phyloP scores from a whole-genome alignment of 1,140 invertebrate genomes.

The Matsumurasca onukii region DNA sequence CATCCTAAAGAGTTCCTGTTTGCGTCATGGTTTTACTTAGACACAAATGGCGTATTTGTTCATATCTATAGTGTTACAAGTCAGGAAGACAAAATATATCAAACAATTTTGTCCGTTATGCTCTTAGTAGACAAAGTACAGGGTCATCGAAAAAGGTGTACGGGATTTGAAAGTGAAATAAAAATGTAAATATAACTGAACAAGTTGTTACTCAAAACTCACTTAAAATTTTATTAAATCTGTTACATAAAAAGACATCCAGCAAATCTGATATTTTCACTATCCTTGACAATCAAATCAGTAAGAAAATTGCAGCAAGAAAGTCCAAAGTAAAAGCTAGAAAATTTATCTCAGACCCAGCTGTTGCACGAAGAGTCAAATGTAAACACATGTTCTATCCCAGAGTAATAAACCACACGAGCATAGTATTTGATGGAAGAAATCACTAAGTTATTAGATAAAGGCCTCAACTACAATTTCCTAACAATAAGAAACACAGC shows the following conservation, averaged over 20 bases:
- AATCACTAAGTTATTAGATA: not conserved
- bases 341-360: not conserved
- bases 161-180: too few species aligned
- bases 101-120: too few species aligned
- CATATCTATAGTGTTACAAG: too few species aligned
- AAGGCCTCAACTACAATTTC: constrained; percentile 5
- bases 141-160: too few species aligned
- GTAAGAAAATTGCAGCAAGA: not conserved
- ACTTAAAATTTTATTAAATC: not conserved
- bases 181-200: too few species aligned
- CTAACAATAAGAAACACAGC: constrained; percentile 5
- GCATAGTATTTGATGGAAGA: not conserved
- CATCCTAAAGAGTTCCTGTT: too few species aligned
- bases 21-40: too few species aligned
- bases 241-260: not conserved
- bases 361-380: not conserved
- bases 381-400: not conserved
- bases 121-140: too few species aligned
- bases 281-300: constrained; percentile 4
- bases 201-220: not conserved
- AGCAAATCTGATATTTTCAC: not conserved
- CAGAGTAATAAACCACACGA: constrained; percentile 3
- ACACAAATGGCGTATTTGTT: too few species aligned
- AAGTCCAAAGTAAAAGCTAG: constrained; percentile 1
- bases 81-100: too few species aligned